These are phyloP conservation scores for Catagonus wagneri DNA, from an alignment of 2,113 vertebrate species.

Conservation along the genomic window DNA sequence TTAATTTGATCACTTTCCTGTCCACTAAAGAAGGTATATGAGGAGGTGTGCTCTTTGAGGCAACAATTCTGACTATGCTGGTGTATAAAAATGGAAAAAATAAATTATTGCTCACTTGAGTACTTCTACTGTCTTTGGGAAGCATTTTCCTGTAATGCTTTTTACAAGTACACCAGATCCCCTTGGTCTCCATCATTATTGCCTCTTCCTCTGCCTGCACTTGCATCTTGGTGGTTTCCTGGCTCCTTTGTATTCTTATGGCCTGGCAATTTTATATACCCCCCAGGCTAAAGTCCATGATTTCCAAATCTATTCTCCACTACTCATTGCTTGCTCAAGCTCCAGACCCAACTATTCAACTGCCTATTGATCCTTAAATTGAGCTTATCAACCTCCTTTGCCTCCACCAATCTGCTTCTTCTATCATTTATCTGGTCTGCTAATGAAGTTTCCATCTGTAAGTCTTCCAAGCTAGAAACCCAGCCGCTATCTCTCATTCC, in stretches of 20 bases:
- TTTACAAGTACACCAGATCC: background rate
- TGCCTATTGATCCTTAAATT: background rate
- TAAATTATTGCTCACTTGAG: background rate
- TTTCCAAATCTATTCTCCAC: background rate
- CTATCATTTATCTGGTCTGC: background rate
- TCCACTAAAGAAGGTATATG: background rate
- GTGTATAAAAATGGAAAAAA: background rate
- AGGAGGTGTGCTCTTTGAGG: background rate
- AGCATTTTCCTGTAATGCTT: background rate
- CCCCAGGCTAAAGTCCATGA: background rate
- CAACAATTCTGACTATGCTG: background rate
- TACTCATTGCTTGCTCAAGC: background rate
- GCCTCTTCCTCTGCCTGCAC: background rate
- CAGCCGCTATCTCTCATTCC: background rate
- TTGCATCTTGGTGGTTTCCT: background rate
- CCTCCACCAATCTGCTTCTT: background rate
- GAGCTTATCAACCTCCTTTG: background rate
- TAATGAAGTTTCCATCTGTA: background rate
- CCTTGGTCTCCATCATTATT: slow-evolving; percentile 7
- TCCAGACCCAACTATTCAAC: background rate
- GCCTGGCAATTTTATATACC: background rate
- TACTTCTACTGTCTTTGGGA: background rate
- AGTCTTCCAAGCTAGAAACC: background rate
- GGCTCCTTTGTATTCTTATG: background rate
- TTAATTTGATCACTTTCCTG: background rate